phyloP scores from a whole-genome alignment of 2,888 invertebrate species.

The Adelognathus sp. region DNA sequence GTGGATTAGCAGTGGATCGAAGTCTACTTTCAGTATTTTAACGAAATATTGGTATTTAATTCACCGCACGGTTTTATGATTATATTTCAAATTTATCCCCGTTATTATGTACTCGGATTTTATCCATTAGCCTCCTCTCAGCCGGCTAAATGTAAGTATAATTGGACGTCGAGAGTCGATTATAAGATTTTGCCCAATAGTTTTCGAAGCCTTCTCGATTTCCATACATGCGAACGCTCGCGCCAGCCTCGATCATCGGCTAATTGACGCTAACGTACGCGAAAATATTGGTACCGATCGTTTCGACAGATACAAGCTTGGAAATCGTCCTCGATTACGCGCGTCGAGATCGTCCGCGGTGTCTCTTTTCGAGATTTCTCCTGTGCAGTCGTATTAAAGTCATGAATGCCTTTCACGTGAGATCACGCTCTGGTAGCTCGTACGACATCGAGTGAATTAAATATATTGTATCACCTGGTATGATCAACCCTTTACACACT shows the following conservation, averaged over 20 bases:
- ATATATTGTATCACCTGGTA: conserved; percentile 50
- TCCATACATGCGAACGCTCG: conserved; percentile 47
- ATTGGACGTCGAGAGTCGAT: conserved; percentile 46
- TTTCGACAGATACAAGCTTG: conserved; percentile 48
- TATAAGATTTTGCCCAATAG: conserved; percentile 19
- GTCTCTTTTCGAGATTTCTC: conserved; percentile 51
- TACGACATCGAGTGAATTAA: conserved; percentile 31
- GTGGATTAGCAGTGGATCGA: background rate
- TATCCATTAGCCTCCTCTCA: conserved; percentile 24
- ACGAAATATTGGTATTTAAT: background rate
- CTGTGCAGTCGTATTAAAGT: conserved; percentile 16
- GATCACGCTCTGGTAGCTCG: conserved; percentile 15
- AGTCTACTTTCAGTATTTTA: conserved; percentile 21
- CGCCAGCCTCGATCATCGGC: conserved; percentile 56
- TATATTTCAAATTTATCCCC: conserved; percentile 40
- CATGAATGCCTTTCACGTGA: conserved; percentile 36
- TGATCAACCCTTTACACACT: conserved; percentile 45
- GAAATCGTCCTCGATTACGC: conserved; percentile 50
- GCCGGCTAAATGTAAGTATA: conserved; percentile 42
- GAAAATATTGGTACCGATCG: conserved; percentile 59
- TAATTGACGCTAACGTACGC: conserved; percentile 63
- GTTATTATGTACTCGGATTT: conserved; percentile 25
- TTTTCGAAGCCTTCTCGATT: conserved; percentile 47
- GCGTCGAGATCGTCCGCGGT: conserved; percentile 7
- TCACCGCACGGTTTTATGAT: background rate